Percentiles rank a stretch among this genome's conserved stretches.
phyloP scores from a whole-genome alignment of 2,888 invertebrate genomes.

The Dolomedes plantarius region DNA sequence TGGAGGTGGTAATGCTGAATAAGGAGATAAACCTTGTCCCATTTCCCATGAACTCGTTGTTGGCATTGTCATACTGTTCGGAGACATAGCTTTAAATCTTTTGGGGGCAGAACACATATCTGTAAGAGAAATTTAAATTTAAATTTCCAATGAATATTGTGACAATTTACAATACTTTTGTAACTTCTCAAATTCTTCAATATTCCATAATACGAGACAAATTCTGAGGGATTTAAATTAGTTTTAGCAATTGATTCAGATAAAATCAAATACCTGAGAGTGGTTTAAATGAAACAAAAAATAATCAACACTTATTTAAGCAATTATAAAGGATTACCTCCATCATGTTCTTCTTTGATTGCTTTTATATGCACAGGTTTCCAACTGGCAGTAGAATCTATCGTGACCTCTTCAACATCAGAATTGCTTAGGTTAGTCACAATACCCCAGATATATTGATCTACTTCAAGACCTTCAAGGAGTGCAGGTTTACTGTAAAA shows the following conservation, averaged over 20 bases:
- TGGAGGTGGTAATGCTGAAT: constrained; percentile 83
- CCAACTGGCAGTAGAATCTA: constrained; percentile 96
- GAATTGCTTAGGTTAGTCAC: constrained; percentile 83
- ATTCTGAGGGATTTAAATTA: too few species aligned
- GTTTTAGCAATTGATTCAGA: too few species aligned
- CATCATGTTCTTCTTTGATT: constrained; percentile 75
- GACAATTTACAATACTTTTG: too few species aligned
- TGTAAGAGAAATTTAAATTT: constrained; percentile 26
- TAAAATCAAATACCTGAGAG: too few species aligned
- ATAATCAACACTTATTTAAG: too few species aligned
- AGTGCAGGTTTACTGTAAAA: constrained; percentile 91
- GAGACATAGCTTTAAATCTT: constrained; percentile 91
- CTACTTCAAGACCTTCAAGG: constrained; percentile 95
- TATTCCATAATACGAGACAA: too few species aligned
- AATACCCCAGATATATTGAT: constrained; percentile 98
- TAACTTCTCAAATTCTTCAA: too few species aligned
- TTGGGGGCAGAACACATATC: constrained; percentile 84
- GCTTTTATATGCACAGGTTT: constrained; percentile 82
- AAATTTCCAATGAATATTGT: too few species aligned
- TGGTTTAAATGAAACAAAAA: constrained; percentile 60
- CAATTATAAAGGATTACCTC: constrained; percentile 53
- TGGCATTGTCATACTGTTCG: constrained; percentile 94
- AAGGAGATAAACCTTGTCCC: constrained; percentile 91
- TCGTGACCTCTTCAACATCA: constrained; percentile 96
- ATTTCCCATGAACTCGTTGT: constrained; percentile 93